phyloP scores from a whole-genome alignment of 2,888 invertebrate genomes.

The Sesamia inferens region DNA sequence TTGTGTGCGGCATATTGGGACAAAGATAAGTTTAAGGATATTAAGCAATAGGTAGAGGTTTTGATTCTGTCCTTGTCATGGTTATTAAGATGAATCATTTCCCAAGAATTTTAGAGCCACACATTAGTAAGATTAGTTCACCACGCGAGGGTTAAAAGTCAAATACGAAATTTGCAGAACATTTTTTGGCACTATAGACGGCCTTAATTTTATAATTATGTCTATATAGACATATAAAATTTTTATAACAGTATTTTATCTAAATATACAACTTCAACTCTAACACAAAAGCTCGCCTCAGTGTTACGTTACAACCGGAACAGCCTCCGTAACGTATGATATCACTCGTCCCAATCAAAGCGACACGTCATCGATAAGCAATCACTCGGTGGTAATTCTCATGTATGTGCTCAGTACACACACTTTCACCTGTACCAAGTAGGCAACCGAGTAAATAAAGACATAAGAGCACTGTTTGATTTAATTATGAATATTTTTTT shows the following conservation, averaged over 20 bases:
- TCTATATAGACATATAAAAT: neutral
- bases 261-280: conserved; percentile 12
- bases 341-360: conserved; percentile 65
- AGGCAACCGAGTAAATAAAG: conserved; percentile 32
- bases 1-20: neutral
- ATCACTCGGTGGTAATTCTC: conserved; percentile 42
- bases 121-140: neutral
- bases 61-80: neutral
- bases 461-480: conserved; percentile 36
- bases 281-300: conserved; percentile 21
- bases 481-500: conserved; percentile 5
- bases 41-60: neutral
- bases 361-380: conserved; percentile 66
- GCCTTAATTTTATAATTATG: neutral
- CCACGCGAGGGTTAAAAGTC: neutral
- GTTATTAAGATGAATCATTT: conserved; percentile 14
- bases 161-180: conserved; percentile 5
- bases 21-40: neutral
- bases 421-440: conserved; percentile 57
- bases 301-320: conserved; percentile 49
- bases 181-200: neutral
- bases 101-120: conserved; percentile 1
- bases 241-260: neutral
- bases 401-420: conserved; percentile 27
- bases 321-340: conserved; percentile 65